A percentile compares a stretch with the other conserved stretches of the same genome.
phyloP scores from a whole-genome alignment of 2,888 invertebrate species.

The Calliopum simillimum region DNA sequence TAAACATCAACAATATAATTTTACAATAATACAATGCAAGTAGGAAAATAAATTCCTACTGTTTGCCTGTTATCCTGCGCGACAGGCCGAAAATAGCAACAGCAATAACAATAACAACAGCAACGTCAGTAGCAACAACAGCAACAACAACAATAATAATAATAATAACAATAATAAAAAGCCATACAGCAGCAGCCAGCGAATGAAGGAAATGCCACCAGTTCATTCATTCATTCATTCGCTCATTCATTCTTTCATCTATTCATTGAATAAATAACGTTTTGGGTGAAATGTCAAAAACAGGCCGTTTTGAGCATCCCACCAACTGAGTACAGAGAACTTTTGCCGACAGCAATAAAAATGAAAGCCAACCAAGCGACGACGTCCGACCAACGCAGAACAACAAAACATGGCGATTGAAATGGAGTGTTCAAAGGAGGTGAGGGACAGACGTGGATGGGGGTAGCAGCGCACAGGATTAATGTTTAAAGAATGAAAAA shows the following conservation, averaged over 20 bases:
- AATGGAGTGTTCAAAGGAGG: constrained; percentile 7
- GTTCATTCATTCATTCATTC: not conserved
- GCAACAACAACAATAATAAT: constrained; percentile 18
- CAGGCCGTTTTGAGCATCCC: constrained; percentile 21
- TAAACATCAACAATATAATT: constrained; percentile 32
- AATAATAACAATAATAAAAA: not conserved
- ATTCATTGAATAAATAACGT: constrained; percentile 37
- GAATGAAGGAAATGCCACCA: not conserved
- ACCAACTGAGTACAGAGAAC: constrained; percentile 13
- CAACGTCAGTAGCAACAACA: constrained; percentile 15
- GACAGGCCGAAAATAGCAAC: constrained; percentile 23
- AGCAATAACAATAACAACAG: constrained; percentile 19
- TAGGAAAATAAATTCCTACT: constrained; percentile 32
- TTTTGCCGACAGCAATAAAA: constrained; percentile 30
- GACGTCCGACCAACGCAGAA: not conserved
- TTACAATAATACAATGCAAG: constrained; percentile 22
- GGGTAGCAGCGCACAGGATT: not conserved
- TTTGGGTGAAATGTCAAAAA: constrained; percentile 39
- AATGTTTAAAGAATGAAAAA: constrained; percentile 10
- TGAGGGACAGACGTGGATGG: not conserved
- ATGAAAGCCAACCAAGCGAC: constrained; percentile 15
- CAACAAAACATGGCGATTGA: not conserved
- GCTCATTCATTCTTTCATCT: constrained; percentile 2
- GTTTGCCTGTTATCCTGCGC: constrained; percentile 23
- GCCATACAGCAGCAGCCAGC: not conserved